A percentile compares a stretch with the other conserved stretches of the same genome.
These are phyloP conservation scores for Rallus crepitans DNA, from an alignment of 2,797 vertebrate species.

Conservation along the genomic window DNA sequence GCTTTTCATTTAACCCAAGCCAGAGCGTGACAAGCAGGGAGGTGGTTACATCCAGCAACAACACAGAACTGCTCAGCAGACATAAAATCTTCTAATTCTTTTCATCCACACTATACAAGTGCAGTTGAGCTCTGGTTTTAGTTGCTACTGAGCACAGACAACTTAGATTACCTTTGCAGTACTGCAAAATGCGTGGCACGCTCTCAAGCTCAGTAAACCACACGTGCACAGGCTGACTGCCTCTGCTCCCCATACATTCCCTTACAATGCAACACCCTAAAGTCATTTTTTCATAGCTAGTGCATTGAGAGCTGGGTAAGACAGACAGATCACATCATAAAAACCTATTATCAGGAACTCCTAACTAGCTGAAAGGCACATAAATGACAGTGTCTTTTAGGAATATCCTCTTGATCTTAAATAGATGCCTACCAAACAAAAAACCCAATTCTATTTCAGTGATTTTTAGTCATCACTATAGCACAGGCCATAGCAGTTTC, in stretches of 20 bases:
- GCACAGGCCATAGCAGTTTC: not conserved
- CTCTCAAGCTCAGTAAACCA: not conserved
- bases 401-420: constrained; percentile 1
- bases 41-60: not conserved
- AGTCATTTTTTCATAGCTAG: not conserved
- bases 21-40: fast-evolving
- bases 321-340: not conserved
- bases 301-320: not conserved
- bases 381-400: not conserved
- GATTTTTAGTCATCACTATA: not conserved
- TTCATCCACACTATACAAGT: not conserved
- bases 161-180: not conserved
- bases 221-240: not conserved
- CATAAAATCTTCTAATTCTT: not conserved
- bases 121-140: not conserved
- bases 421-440: not conserved
- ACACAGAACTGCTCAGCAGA: not conserved
- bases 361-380: not conserved
- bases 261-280: not conserved
- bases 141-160: not conserved
- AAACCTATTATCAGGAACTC: not conserved
- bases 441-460: not conserved
- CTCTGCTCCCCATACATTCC: not conserved
- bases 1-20: not conserved
- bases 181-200: fast-evolving